A percentile compares a stretch with the other conserved stretches of the same genome.
Evolutionary conservation across 2,797 vertebrate genomes (phyloP).

Genomic region (Diceros bicornis): DNA sequence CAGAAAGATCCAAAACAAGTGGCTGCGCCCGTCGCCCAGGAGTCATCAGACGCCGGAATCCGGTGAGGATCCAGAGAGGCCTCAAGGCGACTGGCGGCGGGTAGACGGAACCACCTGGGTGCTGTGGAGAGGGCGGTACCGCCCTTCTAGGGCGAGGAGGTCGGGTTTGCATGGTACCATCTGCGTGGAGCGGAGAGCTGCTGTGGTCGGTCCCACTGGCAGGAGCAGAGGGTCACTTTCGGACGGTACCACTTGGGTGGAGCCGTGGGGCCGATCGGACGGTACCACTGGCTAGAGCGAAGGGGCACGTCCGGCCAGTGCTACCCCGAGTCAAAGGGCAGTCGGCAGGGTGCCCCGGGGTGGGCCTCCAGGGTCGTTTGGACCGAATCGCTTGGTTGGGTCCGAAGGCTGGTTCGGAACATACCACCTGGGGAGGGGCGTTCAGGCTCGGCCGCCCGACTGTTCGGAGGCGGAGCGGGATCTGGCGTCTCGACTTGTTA

Average conservation of each 20-base stretch:
- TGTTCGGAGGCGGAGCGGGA: neutral
- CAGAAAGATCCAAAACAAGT: slow-evolving; percentile 87
- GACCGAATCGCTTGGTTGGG: neutral
- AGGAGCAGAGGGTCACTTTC: neutral
- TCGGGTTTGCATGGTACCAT: slow-evolving; percentile 16
- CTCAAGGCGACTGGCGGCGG: neutral
- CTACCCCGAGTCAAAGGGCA: slow-evolving; percentile 32
- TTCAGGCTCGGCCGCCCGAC: neutral
- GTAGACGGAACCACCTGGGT: neutral
- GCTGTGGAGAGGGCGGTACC: neutral
- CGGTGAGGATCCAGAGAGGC: slow-evolving; percentile 51
- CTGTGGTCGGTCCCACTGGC: neutral
- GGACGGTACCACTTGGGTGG: neutral
- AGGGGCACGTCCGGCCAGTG: neutral
- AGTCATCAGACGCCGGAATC: slow-evolving; percentile 43
- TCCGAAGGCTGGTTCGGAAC: slow-evolving; percentile 19
- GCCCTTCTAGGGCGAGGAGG: neutral
- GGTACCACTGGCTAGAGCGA: neutral
- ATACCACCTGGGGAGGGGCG: slow-evolving; percentile 54
- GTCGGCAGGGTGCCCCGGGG: neutral
- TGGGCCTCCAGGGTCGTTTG: neutral
- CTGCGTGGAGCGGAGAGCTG: neutral
- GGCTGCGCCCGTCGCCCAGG: slow-evolving; percentile 72
- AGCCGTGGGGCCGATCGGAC: neutral
- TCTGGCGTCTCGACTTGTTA: slow-evolving; percentile 70